Conservation (phyloP, 2,888 invertebrate species). For the Xylophagus ater region DNA sequence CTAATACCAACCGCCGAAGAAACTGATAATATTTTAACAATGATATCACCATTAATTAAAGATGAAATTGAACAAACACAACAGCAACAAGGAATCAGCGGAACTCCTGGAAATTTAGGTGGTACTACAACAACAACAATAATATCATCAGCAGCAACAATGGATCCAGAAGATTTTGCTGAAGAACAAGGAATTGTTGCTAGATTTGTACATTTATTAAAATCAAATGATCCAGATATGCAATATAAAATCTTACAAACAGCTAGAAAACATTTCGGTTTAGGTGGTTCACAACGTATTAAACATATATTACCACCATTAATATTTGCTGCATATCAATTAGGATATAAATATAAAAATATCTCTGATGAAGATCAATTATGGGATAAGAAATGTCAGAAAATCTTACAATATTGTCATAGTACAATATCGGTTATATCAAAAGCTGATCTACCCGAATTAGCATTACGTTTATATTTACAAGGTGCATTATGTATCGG, state of each 20-base stretch:
- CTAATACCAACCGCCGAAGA: slow-evolving; percentile 79
- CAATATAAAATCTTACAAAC: slow-evolving; percentile 84
- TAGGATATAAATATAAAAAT: slow-evolving; percentile 74
- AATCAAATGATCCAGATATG: slow-evolving; percentile 68
- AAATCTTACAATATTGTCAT: slow-evolving; percentile 97
- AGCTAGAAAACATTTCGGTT: slow-evolving; percentile 77
- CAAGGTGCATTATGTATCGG: slow-evolving; percentile 92
- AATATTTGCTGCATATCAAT: slow-evolving; percentile 83
- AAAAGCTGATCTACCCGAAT: slow-evolving; percentile 88
- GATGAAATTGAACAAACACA: slow-evolving; percentile 64
- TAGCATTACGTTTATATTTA: slow-evolving; percentile 85
- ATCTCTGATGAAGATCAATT: slow-evolving; percentile 79
- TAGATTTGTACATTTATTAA: slow-evolving; percentile 72
- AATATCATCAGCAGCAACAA: slow-evolving; percentile 44
- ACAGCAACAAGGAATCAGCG: too few species aligned
- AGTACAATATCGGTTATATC: slow-evolving; percentile 88
- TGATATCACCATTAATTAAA: slow-evolving; percentile 75
- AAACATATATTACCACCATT: slow-evolving; percentile 88
- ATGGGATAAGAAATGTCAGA: slow-evolving; percentile 98
- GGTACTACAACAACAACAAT: too few species aligned
- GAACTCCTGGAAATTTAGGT: too few species aligned
- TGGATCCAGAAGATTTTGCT: slow-evolving; percentile 86
- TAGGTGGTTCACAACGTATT: slow-evolving; percentile 81
- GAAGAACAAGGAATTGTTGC: slow-evolving; percentile 90
- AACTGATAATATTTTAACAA: slow-evolving; percentile 63